These are phyloP conservation scores for Lithobates sylvaticus DNA, from an alignment of 2,797 vertebrate genomes.

Conservation along the genomic window DNA sequence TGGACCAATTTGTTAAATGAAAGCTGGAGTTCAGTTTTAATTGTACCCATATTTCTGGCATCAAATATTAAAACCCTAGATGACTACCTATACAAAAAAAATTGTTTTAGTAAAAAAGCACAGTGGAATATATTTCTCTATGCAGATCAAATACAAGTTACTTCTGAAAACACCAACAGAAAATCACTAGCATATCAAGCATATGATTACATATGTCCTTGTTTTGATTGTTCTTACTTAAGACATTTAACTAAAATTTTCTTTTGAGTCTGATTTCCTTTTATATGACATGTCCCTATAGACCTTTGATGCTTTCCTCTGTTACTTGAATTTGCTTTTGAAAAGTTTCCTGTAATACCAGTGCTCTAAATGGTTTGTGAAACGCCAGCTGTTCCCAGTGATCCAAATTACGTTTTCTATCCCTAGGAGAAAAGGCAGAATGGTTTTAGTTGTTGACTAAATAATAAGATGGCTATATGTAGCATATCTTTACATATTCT, in stretches of 20 bases:
- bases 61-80: too few relatives aligned
- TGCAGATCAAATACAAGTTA: not conserved
- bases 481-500: conserved; percentile 61
- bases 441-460: conserved; percentile 57
- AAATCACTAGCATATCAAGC: conserved; percentile 43
- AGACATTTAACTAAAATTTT: conserved; percentile 60
- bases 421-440: conserved; percentile 56
- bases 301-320: conserved; percentile 57
- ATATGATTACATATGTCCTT: conserved; percentile 60
- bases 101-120: not conserved
- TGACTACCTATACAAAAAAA: too few relatives aligned
- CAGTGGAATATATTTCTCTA: not conserved
- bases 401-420: conserved; percentile 63
- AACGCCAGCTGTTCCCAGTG: conserved; percentile 60
- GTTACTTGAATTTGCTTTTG: conserved; percentile 60
- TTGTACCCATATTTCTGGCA: too few relatives aligned
- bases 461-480: conserved; percentile 57
- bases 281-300: conserved; percentile 60
- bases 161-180: not conserved
- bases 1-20: too few relatives aligned
- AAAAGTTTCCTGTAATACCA: conserved; percentile 62
- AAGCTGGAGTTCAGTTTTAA: too few relatives aligned
- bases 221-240: conserved; percentile 63
- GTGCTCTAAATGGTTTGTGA: conserved; percentile 59
- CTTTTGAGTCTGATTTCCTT: conserved; percentile 65